Conservation (phyloP, 2,888 invertebrate genomes). For the Stenotaenia linearis region DNA sequence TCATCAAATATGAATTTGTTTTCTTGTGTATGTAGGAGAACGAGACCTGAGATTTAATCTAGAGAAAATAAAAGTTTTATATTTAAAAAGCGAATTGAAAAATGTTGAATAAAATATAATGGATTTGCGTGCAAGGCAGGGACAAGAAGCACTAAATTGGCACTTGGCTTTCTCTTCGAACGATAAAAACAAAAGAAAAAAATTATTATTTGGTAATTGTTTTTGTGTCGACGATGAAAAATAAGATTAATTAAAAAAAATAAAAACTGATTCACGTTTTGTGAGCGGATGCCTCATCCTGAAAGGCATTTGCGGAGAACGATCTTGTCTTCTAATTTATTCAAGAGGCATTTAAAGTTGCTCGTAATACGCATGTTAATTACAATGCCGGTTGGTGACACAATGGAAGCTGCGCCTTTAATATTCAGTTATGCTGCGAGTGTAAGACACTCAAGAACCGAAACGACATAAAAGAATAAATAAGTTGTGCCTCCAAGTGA, state of each 20-base stretch:
- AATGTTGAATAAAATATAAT: neutral
- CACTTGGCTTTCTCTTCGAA: neutral
- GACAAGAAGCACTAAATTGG: neutral
- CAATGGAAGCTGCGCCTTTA: conserved; percentile 26
- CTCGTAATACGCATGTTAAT: conserved; percentile 29
- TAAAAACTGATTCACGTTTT: neutral
- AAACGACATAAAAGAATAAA: neutral
- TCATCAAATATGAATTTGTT: neutral
- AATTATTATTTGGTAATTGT: neutral
- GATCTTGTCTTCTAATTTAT: conserved; percentile 29
- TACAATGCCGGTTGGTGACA: conserved; percentile 28
- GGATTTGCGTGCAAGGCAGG: neutral
- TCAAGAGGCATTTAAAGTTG: conserved; percentile 28
- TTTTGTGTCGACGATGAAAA: neutral
- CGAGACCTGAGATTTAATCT: neutral
- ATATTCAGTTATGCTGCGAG: conserved; percentile 26
- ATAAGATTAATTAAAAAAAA: neutral
- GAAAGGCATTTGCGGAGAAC: neutral
- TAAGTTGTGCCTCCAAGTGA: neutral
- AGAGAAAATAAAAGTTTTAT: neutral
- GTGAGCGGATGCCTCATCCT: neutral
- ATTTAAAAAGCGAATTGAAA: neutral
- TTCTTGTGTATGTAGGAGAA: neutral
- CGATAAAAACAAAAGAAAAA: no score
- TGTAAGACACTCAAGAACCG: neutral